phyloP scores from a whole-genome alignment of 2,888 invertebrate genomes.

The Lamproptera curius region DNA sequence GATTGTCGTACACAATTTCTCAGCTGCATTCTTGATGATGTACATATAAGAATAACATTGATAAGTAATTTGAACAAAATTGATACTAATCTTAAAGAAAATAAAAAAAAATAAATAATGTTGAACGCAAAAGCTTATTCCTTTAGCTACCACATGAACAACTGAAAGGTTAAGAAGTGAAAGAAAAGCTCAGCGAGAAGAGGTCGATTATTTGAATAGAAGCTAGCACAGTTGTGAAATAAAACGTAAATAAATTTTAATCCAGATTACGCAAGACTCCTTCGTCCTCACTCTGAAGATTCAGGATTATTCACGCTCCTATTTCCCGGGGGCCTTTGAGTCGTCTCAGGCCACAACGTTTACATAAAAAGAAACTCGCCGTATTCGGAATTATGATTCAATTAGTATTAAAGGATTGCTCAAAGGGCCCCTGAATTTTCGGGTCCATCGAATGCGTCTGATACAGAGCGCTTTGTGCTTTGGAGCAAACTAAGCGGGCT shows the following conservation, averaged over 20 bases:
- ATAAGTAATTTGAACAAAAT: no score
- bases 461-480: conserved; percentile 65
- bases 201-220: no score
- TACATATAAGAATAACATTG: no score
- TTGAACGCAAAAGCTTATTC: no score
- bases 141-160: no score
- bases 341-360: conserved; percentile 62
- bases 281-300: conserved; percentile 48
- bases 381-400: conserved; percentile 75
- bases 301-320: conserved; percentile 59
- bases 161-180: no score
- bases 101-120: no score
- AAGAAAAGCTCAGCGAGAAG: no score
- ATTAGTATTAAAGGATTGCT: conserved; percentile 77
- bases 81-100: no score
- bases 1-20: no score
- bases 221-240: no score
- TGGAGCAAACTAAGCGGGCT: conserved; percentile 68
- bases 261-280: conserved; percentile 49
- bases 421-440: conserved; percentile 71
- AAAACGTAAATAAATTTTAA: conserved; percentile 50
- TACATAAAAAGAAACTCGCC: conserved; percentile 76
- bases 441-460: conserved; percentile 58
- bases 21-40: no score
- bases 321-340: conserved; percentile 63